Evolutionary conservation across 2,888 invertebrate genomes (phyloP).

Genomic region (Vanessa cardui): DNA sequence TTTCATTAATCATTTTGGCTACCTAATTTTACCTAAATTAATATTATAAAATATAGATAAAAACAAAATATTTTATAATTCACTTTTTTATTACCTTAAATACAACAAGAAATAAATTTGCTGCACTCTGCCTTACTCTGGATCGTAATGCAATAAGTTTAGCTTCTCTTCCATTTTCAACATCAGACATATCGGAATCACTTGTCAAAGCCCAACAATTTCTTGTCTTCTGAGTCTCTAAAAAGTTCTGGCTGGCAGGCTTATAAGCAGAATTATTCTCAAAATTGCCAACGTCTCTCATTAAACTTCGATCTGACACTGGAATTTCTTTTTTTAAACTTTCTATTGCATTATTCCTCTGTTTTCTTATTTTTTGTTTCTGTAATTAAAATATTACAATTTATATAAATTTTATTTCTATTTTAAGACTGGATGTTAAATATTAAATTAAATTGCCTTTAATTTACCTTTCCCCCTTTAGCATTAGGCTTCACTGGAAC

Average conservation of each 20-base stretch:
- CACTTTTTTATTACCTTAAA: slow-evolving; percentile 72
- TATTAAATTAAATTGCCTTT: neutral
- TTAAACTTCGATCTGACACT: slow-evolving; percentile 68
- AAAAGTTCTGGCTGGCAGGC: slow-evolving; percentile 65
- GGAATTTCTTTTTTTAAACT: slow-evolving; percentile 76
- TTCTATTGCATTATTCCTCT: slow-evolving; percentile 74
- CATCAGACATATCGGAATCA: slow-evolving; percentile 87
- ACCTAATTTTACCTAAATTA: too few species aligned
- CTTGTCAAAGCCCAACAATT: slow-evolving; percentile 78
- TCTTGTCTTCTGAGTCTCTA: slow-evolving; percentile 61
- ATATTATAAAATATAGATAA: too few species aligned
- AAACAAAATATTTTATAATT: too few species aligned
- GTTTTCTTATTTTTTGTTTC: slow-evolving; percentile 78
- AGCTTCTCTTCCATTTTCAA: slow-evolving; percentile 80
- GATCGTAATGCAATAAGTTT: slow-evolving; percentile 78
- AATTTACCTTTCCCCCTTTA: slow-evolving; percentile 86
- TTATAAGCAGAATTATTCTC: slow-evolving; percentile 68
- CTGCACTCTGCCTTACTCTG: slow-evolving; percentile 86
- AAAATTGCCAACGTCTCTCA: slow-evolving; percentile 72
- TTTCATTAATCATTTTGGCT: too few species aligned
- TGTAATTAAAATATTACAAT: slow-evolving; percentile 36
- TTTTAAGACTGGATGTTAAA: neutral
- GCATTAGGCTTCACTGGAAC: slow-evolving; percentile 69
- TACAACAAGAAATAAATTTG: slow-evolving; percentile 83
- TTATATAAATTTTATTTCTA: neutral